Conservation (phyloP, 1,140 invertebrate genomes). For the Choristoneura fumiferana region DNA sequence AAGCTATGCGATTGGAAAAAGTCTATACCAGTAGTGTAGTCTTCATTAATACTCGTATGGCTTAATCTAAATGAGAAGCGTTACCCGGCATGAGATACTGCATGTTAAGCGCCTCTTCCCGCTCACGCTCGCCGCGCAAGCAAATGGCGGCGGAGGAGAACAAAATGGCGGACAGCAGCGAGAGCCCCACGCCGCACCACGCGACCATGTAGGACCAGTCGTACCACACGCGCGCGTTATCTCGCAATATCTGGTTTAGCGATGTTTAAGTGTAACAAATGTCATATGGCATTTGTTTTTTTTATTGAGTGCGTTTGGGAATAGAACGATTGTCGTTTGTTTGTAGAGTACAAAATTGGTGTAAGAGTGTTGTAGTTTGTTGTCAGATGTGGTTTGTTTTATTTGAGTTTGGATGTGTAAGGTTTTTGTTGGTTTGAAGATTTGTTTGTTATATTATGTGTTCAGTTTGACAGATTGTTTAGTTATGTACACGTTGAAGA, state of each 20-base stretch:
- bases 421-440: background rate
- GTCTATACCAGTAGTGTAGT: too few relatives aligned
- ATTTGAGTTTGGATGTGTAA: too few relatives aligned
- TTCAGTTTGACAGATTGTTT: background rate
- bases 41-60: background rate
- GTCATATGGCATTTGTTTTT: slow-evolving; percentile 14
- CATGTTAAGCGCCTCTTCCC: slow-evolving; percentile 97
- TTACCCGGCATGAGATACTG: slow-evolving; percentile 98
- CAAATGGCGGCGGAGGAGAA: slow-evolving; percentile 95
- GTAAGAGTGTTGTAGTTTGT: slow-evolving; percentile 14
- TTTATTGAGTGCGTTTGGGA: slow-evolving; percentile 17
- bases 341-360: slow-evolving; percentile 3
- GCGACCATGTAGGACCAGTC: slow-evolving; percentile 97
- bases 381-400: too few relatives aligned
- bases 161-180: slow-evolving; percentile 92
- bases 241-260: slow-evolving; percentile 88
- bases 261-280: too few relatives aligned
- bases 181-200: slow-evolving; percentile 95
- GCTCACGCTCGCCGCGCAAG: slow-evolving; percentile 93
- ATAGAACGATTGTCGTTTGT: slow-evolving; percentile 20
- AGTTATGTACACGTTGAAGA: slow-evolving; percentile 16
- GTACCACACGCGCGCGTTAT: slow-evolving; percentile 91
- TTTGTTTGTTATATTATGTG: background rate
- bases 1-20: too few relatives aligned
- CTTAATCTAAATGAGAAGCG: slow-evolving; percentile 5